These are phyloP conservation scores for Epizoanthus fatuus DNA, from an alignment of 92 coral and sea anemone genomes.

Conservation along the genomic window DNA sequence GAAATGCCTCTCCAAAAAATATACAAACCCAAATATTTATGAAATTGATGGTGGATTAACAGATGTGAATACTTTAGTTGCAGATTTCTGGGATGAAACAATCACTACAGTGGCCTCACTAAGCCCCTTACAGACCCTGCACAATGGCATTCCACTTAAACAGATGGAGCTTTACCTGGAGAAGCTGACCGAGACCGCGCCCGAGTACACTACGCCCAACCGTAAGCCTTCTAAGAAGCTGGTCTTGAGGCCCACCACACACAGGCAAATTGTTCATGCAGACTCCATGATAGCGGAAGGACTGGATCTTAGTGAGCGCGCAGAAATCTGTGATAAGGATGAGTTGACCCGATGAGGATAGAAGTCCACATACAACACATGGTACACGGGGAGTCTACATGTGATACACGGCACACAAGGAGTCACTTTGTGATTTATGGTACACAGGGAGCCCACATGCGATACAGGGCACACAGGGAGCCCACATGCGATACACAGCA, in stretches of 20 bases:
- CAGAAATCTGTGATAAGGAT: conserved; percentile 35
- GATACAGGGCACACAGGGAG: too few relatives aligned
- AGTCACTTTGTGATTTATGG: too few relatives aligned
- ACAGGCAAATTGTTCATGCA: conserved; percentile 51
- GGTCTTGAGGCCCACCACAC: conserved; percentile 50
- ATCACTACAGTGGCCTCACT: conserved; percentile 75
- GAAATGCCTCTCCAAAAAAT: neutral
- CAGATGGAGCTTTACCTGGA: conserved; percentile 75
- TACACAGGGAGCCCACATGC: too few relatives aligned
- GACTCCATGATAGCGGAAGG: conserved; percentile 49
- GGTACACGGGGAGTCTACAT: too few relatives aligned
- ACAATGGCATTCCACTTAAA: conserved; percentile 74
- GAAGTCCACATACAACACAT: too few relatives aligned
- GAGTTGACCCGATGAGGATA: too few relatives aligned
- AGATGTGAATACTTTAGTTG: conserved; percentile 54
- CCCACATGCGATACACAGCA: too few relatives aligned
- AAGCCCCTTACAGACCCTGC: conserved; percentile 81
- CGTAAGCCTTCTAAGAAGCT: conserved; percentile 68
- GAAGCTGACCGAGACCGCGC: conserved; percentile 43
- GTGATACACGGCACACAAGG: too few relatives aligned
- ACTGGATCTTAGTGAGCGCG: conserved; percentile 58
- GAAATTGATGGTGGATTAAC: neutral
- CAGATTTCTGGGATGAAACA: conserved; percentile 79
- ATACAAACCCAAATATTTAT: neutral
- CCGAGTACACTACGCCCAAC: conserved; percentile 72